Conservation (phyloP, 2,797 vertebrate genomes). For the Choloepus didactylus region DNA sequence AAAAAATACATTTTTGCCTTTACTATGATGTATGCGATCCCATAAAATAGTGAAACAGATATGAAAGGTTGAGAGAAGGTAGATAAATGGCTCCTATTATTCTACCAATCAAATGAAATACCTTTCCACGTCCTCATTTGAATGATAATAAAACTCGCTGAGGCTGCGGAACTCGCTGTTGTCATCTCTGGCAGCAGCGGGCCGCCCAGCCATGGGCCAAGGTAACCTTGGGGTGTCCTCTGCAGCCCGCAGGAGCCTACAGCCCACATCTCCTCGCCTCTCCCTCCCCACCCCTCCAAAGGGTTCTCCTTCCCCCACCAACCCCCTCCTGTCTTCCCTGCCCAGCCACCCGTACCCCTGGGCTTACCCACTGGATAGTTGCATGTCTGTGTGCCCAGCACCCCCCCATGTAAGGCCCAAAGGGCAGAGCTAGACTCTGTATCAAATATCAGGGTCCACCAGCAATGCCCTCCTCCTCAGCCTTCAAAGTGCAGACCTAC, state of each 20-base stretch:
- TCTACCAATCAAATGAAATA: conserved; percentile 89
- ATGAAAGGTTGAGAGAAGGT: conserved; percentile 87
- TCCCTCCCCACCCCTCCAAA: too few species aligned
- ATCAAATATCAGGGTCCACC: background rate
- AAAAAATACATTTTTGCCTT: conserved; percentile 82
- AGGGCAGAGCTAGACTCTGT: background rate
- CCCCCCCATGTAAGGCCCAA: background rate
- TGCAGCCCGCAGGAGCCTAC: background rate
- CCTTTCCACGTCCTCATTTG: conserved; percentile 87
- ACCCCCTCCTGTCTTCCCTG: background rate
- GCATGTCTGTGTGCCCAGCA: background rate
- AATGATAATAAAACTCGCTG: conserved; percentile 86
- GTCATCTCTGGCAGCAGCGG: conserved; percentile 65
- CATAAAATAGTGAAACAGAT: conserved; percentile 87
- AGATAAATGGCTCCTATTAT: conserved; percentile 89
- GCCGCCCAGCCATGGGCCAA: conserved; percentile 69
- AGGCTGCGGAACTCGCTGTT: conserved; percentile 79
- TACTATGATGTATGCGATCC: conserved; percentile 86
- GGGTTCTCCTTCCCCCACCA: background rate
- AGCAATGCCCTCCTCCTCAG: background rate
- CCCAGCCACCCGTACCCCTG: too few species aligned
- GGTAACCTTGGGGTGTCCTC: conserved; percentile 86
- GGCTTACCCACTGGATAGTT: background rate
- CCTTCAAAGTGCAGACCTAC: background rate
- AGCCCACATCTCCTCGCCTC: background rate